Percentiles rank a stretch among this genome's conserved stretches.
These are phyloP conservation scores for Anabacerthia variegaticeps DNA, from an alignment of 2,797 vertebrate genomes.

Conservation along the genomic window DNA sequence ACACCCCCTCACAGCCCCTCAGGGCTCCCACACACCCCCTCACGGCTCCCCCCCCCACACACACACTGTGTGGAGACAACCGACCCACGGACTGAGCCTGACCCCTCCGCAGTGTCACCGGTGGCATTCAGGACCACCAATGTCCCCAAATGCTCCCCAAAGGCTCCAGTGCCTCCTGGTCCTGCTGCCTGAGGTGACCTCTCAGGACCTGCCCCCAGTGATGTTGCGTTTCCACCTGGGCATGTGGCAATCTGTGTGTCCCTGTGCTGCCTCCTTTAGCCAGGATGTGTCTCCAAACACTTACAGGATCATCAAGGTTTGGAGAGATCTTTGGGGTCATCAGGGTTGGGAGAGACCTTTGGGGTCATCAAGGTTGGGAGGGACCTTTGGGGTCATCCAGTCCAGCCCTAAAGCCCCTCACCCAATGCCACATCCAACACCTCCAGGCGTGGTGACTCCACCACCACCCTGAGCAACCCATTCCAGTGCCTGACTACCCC, in stretches of 20 bases:
- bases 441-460: background rate
- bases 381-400: background rate
- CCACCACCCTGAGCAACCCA: background rate
- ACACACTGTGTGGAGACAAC: background rate
- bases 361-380: no score
- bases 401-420: background rate
- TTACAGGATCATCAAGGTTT: background rate
- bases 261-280: accelerated
- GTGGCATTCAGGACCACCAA: accelerated
- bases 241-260: accelerated
- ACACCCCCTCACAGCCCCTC: no score
- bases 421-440: background rate
- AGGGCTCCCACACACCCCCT: no score
- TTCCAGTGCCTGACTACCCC: background rate
- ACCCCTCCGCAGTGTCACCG: no score
- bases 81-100: no score
- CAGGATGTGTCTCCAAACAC: background rate
- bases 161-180: accelerated
- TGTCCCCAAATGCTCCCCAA: accelerated
- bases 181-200: accelerated
- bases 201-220: accelerated
- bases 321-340: background rate
- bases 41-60: no score
- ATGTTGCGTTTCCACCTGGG: accelerated
- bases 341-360: no score